Percentiles rank a stretch among this genome's conserved stretches.
phyloP scores from a whole-genome alignment of 2,888 invertebrate species.

The Coenonympha glycerion region DNA sequence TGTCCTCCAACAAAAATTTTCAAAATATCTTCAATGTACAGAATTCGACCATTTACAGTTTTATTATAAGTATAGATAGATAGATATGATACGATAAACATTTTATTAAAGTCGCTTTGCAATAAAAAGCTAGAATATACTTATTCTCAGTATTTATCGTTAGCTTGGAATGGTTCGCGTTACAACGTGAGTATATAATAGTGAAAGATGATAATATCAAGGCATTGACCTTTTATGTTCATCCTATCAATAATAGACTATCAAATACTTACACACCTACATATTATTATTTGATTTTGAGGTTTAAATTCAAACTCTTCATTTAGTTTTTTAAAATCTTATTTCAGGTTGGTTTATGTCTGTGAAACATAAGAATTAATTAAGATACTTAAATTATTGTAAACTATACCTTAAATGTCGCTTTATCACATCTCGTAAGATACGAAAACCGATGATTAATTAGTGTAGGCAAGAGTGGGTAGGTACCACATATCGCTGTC shows the following conservation, averaged over 20 bases:
- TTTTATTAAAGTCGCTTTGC: slow-evolving; percentile 8
- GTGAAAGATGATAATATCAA: slow-evolving; percentile 25
- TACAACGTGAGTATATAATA: slow-evolving; percentile 26
- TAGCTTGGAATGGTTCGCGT: slow-evolving; percentile 23
- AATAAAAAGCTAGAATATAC: slow-evolving; percentile 25
- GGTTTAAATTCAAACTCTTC: no score
- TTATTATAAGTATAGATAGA: no score
- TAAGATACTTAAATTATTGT: neutral
- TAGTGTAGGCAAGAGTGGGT: neutral
- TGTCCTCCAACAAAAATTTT: no score
- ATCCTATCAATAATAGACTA: no score
- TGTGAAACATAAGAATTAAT: no score
- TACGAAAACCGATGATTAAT: slow-evolving; percentile 1
- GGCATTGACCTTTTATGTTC: slow-evolving; percentile 19
- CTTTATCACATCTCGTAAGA: slow-evolving; percentile 2
- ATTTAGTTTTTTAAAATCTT: neutral
- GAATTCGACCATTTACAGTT: no score
- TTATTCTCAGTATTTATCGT: slow-evolving; percentile 15
- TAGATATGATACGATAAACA: no score
- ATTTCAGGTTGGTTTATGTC: no score
- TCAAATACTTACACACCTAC: no score
- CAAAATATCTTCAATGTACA: no score
- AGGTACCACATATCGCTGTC: slow-evolving; percentile 8
- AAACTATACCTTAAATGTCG: neutral
- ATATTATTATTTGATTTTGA: no score